Evolutionary conservation across 1,140 invertebrate species (phyloP).

Genomic region (Whitmania pigra): DNA sequence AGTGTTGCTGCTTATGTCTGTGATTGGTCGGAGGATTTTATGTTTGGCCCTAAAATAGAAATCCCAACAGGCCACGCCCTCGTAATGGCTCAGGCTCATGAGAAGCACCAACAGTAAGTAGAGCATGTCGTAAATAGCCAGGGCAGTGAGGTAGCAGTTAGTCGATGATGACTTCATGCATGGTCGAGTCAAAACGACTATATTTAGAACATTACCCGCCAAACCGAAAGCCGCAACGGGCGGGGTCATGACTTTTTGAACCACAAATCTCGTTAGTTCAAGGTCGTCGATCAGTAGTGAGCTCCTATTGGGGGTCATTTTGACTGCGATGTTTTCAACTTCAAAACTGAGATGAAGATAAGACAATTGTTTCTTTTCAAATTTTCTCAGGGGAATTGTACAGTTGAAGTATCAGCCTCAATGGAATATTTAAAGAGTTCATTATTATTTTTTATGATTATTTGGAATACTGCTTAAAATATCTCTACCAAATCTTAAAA

Average conservation of each 20-base stretch:
- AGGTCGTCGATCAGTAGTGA: not conserved
- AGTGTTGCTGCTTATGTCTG: conserved; percentile 54
- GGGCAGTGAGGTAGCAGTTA: conserved; percentile 58
- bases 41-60: not conserved
- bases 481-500: no score
- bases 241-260: conserved; percentile 30
- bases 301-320: not conserved
- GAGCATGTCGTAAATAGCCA: conserved; percentile 58
- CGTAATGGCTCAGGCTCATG: conserved; percentile 53
- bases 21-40: conserved; percentile 49
- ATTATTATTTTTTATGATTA: no score
- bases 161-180: conserved; percentile 58
- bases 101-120: conserved; percentile 55
- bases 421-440: no score
- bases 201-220: conserved; percentile 32
- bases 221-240: conserved; percentile 30
- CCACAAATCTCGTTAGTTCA: conserved; percentile 23
- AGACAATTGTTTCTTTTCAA: no score
- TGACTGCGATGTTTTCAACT: not conserved
- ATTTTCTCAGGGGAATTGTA: no score
- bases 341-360: not conserved
- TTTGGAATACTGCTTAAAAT: no score
- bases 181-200: conserved; percentile 53
- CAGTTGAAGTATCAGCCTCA: no score
- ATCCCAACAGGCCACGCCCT: not conserved